Percentiles rank a stretch among this genome's conserved stretches.
Conservation (phyloP, 2,797 vertebrate species). For the Crocodylus rhombifer region DNA sequence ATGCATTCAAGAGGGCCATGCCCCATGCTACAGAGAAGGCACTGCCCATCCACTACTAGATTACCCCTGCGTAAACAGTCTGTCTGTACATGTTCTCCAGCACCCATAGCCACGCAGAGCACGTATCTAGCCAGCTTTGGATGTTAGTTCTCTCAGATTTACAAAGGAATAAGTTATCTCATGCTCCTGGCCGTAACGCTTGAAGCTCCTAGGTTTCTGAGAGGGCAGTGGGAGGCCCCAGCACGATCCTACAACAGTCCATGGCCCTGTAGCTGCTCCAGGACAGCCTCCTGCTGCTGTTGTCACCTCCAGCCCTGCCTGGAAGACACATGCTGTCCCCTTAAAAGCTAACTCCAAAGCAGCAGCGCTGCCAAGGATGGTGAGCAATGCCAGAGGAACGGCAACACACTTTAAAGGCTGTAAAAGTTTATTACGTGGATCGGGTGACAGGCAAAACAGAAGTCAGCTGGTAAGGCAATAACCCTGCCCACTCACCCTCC, state of each 20-base stretch:
- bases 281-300: not conserved
- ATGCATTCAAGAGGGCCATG: no score
- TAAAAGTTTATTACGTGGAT: slow-evolving; percentile 6
- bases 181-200: not conserved
- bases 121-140: no score
- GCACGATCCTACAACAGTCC: not conserved
- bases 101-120: no score
- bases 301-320: not conserved
- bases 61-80: no score
- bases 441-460: slow-evolving; percentile 13
- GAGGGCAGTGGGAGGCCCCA: not conserved
- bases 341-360: not conserved
- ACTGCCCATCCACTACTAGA: no score
- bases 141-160: not conserved
- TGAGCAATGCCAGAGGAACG: not conserved
- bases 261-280: not conserved
- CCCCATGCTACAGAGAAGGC: no score
- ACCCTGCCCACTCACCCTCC: not conserved
- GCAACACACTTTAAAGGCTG: not conserved
- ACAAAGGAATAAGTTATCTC: not conserved
- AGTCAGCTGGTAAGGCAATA: not conserved
- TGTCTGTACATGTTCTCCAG: no score
- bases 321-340: not conserved
- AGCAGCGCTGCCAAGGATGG: not conserved
- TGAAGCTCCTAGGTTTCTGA: not conserved